Evolutionary conservation across 2,888 invertebrate species (phyloP).

Genomic region (Sesia apiformis): DNA sequence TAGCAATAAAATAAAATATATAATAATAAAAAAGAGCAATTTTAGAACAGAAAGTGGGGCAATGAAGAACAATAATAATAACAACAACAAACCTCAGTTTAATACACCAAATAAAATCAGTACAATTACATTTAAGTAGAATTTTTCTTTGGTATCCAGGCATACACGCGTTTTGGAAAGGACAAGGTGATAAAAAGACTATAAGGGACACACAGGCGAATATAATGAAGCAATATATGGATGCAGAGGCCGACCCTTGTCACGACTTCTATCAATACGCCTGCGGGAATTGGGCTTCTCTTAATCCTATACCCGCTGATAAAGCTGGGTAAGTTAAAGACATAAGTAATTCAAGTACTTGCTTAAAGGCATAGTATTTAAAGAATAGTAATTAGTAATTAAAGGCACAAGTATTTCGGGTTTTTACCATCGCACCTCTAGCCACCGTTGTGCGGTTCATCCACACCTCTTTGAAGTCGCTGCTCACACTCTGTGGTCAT

Average conservation of each 20-base stretch:
- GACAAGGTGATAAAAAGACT: conserved; percentile 67
- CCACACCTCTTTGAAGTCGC: neutral
- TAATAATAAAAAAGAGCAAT: no score
- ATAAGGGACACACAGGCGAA: conserved; percentile 78
- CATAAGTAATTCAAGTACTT: neutral
- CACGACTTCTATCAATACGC: conserved; percentile 89
- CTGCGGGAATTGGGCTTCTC: conserved; percentile 89
- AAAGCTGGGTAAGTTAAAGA: conserved; percentile 77
- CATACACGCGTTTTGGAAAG: conserved; percentile 75
- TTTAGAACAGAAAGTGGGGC: no score
- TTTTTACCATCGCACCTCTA: no score
- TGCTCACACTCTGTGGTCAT: no score
- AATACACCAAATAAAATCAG: no score
- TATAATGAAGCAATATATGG: conserved; percentile 86
- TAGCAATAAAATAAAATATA: no score
- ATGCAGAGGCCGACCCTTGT: conserved; percentile 82
- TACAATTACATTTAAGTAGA: no score
- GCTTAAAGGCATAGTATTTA: neutral
- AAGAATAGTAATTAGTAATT: neutral
- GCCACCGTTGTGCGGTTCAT: neutral
- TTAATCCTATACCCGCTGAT: conserved; percentile 91
- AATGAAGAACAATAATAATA: no score
- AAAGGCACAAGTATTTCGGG: no score
- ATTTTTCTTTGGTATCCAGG: conserved; percentile 20
- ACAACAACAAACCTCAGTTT: no score